Percentiles rank a stretch among this genome's conserved stretches.
phyloP scores from a whole-genome alignment of 2,113 vertebrate genomes.

The Pyxicephalus adspersus region DNA sequence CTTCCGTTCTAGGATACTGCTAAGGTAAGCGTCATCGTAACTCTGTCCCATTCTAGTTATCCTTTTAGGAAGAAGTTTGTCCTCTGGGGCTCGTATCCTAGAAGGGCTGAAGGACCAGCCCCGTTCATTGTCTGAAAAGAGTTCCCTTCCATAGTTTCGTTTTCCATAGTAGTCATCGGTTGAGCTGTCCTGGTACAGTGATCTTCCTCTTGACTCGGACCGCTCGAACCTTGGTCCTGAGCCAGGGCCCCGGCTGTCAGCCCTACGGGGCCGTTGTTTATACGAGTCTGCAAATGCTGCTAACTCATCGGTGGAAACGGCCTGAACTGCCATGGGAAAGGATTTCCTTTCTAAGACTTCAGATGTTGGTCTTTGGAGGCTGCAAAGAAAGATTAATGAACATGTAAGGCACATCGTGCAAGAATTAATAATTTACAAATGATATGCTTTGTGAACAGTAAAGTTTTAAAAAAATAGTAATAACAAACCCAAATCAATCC shows the following conservation, averaged over 20 bases:
- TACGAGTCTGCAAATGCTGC: slow-evolving; percentile 88
- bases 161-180: slow-evolving; percentile 71
- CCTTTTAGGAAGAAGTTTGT: slow-evolving; percentile 77
- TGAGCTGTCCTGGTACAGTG: slow-evolving; percentile 68
- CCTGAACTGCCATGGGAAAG: slow-evolving; percentile 80
- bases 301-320: slow-evolving; percentile 92
- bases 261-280: slow-evolving; percentile 72
- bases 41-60: slow-evolving; percentile 79
- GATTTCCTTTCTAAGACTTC: slow-evolving; percentile 90
- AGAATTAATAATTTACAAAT: background rate
- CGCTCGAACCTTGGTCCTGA: slow-evolving; percentile 69
- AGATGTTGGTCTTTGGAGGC: slow-evolving; percentile 86
- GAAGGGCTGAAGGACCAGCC: slow-evolving; percentile 78
- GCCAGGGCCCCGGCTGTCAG: slow-evolving; percentile 73
- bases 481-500: too few species aligned
- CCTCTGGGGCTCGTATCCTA: slow-evolving; percentile 74
- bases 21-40: slow-evolving; percentile 82
- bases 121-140: slow-evolving; percentile 66
- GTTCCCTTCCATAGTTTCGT: slow-evolving; percentile 70
- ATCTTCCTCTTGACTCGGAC: slow-evolving; percentile 66
- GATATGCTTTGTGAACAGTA: too few species aligned
- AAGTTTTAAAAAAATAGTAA: too few species aligned
- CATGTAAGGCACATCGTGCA: background rate
- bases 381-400: slow-evolving; percentile 53
- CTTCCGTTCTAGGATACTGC: slow-evolving; percentile 83